Conservation (phyloP, 1,140 invertebrate species). For the Metopolophium dirhodum region DNA sequence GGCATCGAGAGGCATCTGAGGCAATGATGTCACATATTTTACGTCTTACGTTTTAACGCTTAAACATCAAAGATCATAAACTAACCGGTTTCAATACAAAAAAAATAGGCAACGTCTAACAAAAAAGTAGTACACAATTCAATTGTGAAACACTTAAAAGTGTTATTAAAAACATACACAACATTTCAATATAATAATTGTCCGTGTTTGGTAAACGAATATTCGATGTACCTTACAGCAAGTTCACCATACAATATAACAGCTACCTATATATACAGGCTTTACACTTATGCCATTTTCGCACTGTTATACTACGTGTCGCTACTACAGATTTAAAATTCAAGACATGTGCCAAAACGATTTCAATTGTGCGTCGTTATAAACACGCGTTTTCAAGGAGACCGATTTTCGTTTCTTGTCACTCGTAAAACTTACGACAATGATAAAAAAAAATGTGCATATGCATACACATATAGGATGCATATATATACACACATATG, state of each 20-base stretch:
- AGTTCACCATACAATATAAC: not conserved
- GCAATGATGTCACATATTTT: too few relatives aligned
- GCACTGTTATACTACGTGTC: not conserved
- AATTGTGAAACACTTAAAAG: too few relatives aligned
- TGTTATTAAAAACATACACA: too few relatives aligned
- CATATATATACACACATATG: not conserved
- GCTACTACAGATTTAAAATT: not conserved
- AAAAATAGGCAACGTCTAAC: too few relatives aligned
- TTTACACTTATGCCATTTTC: not conserved
- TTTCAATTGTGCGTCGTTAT: not conserved
- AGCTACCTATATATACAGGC: not conserved
- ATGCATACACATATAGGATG: not conserved
- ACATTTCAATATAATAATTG: not conserved
- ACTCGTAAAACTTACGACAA: not conserved
- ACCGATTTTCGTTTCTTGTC: not conserved
- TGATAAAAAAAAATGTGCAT: not conserved
- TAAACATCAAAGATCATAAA: too few relatives aligned
- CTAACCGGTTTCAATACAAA: too few relatives aligned
- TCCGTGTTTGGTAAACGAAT: not conserved
- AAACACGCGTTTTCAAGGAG: not conserved
- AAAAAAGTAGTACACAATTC: too few relatives aligned
- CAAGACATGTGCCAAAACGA: slow-evolving; percentile 5
- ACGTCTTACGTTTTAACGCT: too few relatives aligned
- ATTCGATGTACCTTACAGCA: not conserved
- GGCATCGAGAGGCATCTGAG: too few relatives aligned